Conservation (phyloP, 2,113 vertebrate species). For the Lasiurus cinereus region DNA sequence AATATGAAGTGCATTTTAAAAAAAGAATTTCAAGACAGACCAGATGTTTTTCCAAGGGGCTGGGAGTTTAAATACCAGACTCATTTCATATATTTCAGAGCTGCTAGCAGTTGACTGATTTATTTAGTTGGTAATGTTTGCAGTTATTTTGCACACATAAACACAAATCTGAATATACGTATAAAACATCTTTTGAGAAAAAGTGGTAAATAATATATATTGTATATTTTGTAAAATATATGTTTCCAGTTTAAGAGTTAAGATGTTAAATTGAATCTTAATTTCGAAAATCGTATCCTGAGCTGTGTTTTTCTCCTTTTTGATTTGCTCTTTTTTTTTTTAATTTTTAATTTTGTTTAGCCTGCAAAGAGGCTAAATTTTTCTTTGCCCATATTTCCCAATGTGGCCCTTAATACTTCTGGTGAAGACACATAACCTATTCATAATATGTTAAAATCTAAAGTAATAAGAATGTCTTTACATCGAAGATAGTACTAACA, state of each 20-base stretch:
- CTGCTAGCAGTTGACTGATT: conserved; percentile 39
- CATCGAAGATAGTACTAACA: conserved; percentile 62
- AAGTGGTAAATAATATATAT: conserved; percentile 55
- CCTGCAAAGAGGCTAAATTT: conserved; percentile 54
- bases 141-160: conserved; percentile 21
- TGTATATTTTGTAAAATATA: conserved; percentile 52
- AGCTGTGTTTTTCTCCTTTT: conserved; percentile 64
- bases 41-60: conserved; percentile 48
- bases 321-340: conserved; percentile 63
- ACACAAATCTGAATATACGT: conserved; percentile 9
- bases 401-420: conserved; percentile 69
- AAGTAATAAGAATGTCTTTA: conserved; percentile 69
- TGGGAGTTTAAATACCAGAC: conserved; percentile 57
- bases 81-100: conserved; percentile 55
- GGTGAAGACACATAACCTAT: conserved; percentile 56
- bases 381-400: conserved; percentile 50
- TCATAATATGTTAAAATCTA: conserved; percentile 57
- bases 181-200: conserved; percentile 57
- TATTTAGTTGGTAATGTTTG: conserved; percentile 65
- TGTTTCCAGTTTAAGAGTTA: conserved; percentile 74
- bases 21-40: conserved; percentile 50
- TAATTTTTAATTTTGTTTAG: conserved; percentile 59
- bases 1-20: conserved; percentile 35
- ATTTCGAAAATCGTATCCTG: conserved; percentile 45
- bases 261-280: conserved; percentile 60